These are phyloP conservation scores for Epistrophella euchroma DNA, from an alignment of 2,888 invertebrate species.

Conservation along the genomic window DNA sequence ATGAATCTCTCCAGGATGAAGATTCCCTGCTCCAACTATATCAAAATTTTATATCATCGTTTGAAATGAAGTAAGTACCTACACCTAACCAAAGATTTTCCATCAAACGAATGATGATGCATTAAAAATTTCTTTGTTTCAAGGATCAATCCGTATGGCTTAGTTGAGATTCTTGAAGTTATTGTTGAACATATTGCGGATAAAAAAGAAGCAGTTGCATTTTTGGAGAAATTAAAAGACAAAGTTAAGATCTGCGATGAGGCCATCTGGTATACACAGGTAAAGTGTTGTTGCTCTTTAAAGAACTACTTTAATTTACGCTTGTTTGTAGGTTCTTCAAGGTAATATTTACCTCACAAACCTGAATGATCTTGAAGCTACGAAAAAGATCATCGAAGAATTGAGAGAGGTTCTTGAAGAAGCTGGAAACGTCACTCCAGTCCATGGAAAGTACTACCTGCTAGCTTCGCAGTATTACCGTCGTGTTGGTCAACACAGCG, in stretches of 20 bases:
- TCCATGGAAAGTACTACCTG: slow-evolving; percentile 97
- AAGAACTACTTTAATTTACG: neutral
- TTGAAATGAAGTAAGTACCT: slow-evolving; percentile 74
- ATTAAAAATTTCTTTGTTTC: slow-evolving; percentile 16
- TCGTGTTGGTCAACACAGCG: slow-evolving; percentile 92
- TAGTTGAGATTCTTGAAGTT: slow-evolving; percentile 90
- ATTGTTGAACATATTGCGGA: slow-evolving; percentile 91
- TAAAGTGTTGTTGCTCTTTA: slow-evolving; percentile 13
- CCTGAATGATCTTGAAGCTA: slow-evolving; percentile 90
- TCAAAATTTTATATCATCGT: slow-evolving; percentile 91
- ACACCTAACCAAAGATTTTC: slow-evolving; percentile 11
- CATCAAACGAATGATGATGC: slow-evolving; percentile 21
- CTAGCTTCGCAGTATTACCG: slow-evolving; percentile 96
- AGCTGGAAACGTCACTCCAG: slow-evolving; percentile 95
- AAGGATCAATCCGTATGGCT: slow-evolving; percentile 67
- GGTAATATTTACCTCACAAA: slow-evolving; percentile 92
- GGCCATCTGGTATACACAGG: slow-evolving; percentile 88
- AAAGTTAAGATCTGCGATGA: slow-evolving; percentile 95
- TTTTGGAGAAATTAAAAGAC: slow-evolving; percentile 93
- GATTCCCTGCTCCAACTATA: slow-evolving; percentile 93
- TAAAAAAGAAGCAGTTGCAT: slow-evolving; percentile 92
- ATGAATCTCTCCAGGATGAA: slow-evolving; percentile 90
- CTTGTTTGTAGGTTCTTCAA: slow-evolving; percentile 87
- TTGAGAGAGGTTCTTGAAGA: slow-evolving; percentile 93
- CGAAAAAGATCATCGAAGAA: slow-evolving; percentile 94